Evolutionary conservation across 2,797 vertebrate species (phyloP), one percentile per base, ranked within the genome.

Genomic region (Synanceia verrucosa): DNA sequence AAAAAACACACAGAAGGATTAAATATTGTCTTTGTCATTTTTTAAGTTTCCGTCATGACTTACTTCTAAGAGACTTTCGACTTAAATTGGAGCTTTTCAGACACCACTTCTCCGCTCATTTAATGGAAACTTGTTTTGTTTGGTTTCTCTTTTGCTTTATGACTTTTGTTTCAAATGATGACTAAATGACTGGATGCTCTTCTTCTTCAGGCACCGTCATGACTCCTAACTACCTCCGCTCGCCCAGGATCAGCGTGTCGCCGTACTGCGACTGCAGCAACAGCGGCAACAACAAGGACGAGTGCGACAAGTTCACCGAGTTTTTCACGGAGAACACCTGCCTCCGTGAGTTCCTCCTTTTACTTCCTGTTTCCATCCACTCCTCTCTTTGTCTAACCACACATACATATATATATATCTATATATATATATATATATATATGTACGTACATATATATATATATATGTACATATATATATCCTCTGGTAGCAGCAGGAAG

Each of bases 201-300:
- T 53, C 70, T 64, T 12, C 78, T 68, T 34, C 33, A 98, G 97
- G 97, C 39, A 98, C 97, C 0, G 95, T 96, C 82, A 95, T 98
- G 96, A 98, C 97, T 5, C 96, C 97, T 4, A 98, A 98, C 94
- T 98, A 97, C 91, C 94, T 97, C 67, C 95, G 96, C 82, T 95
- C 94, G 0, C 93, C 78, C 26, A 96, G 94, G 74, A 96, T 98
- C 91, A 97, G 96, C 0, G 96, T 97, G 43, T 96, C 95, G 3
- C 96, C 97, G 0, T 97, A 95, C 95, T 98, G 97, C 12, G 95
- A 97, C 93, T 98, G 97, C 91, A 95, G 72, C 92, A 96, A 94
- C 92, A 97, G 96, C 0, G 97, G 97, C 16, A 98, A 97, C 11
- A 94, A 95, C 82, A 92, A 94, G 66, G 96, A 97, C 0, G 96